Evolutionary conservation across 2,797 vertebrate genomes (phyloP).

Genomic region (Squalus acanthias): DNA sequence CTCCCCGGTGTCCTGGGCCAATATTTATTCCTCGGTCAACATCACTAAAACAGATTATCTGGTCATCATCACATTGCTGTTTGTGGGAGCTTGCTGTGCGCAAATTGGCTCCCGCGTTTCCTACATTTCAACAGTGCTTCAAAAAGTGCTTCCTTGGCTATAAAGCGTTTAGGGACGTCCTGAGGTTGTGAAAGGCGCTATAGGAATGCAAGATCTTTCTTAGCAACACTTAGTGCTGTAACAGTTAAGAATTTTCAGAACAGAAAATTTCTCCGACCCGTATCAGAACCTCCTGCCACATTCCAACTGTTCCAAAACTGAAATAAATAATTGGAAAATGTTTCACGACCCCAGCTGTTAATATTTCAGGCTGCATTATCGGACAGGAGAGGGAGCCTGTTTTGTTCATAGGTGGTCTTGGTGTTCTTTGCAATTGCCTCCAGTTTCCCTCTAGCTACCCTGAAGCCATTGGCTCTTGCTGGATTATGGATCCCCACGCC

Average conservation of each 20-base stretch:
- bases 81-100: not conserved
- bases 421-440: not conserved
- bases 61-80: not conserved
- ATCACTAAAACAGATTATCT: not conserved
- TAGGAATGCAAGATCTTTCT: not conserved
- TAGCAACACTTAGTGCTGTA: not conserved
- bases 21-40: not conserved
- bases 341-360: not conserved
- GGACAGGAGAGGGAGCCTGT: not conserved
- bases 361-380: not conserved
- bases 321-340: not conserved
- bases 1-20: not conserved
- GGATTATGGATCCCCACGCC: not conserved
- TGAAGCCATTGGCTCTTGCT: not conserved
- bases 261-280: not conserved
- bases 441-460: not conserved
- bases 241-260: not conserved
- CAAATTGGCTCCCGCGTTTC: not conserved
- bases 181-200: not conserved
- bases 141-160: not conserved
- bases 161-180: too few species aligned
- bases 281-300: not conserved
- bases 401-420: not conserved
- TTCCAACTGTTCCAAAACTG: not conserved
- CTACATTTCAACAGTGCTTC: not conserved